Conservation (phyloP, 2,888 invertebrate genomes). For the Phalera bucephala region DNA sequence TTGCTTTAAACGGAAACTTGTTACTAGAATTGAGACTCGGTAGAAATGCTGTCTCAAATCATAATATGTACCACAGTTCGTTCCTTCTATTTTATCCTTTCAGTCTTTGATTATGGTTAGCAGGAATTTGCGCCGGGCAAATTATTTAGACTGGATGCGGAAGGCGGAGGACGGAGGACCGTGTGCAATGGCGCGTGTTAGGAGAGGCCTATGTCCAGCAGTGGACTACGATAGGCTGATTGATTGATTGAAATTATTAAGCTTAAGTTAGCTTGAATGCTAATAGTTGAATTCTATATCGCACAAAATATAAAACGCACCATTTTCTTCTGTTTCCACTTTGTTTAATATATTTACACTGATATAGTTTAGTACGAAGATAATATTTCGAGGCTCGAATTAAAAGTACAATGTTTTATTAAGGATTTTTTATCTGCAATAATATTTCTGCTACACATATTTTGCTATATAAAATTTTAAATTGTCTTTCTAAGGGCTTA, state of each 20-base stretch:
- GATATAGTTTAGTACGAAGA: constrained; percentile 15
- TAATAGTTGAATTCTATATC: constrained; percentile 18
- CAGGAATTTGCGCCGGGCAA: constrained; percentile 17
- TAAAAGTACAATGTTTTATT: constrained; percentile 34
- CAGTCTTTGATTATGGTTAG: constrained; percentile 7
- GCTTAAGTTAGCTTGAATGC: constrained; percentile 22
- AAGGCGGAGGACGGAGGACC: too few species aligned
- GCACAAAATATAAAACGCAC: constrained; percentile 17
- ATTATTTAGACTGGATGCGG: neutral
- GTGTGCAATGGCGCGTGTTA: too few species aligned
- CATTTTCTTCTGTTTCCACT: constrained; percentile 14
- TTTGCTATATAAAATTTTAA: constrained; percentile 13
- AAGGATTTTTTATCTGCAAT: constrained; percentile 17
- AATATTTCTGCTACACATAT: constrained; percentile 15
- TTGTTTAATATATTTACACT: too few species aligned
- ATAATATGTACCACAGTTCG: too few species aligned
- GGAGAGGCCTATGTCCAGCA: too few species aligned
- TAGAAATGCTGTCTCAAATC: too few species aligned
- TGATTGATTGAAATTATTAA: too few species aligned
- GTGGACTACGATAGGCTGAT: too few species aligned
- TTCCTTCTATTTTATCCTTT: too few species aligned
- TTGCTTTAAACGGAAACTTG: too few species aligned
- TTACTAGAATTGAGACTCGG: too few species aligned
- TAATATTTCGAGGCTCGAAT: constrained; percentile 17
- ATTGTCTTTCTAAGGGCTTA: too few species aligned